Evolutionary conservation across 37 sponge, comb jelly and placozoan species (phyloP).

Genomic region (Spongia lamella): DNA sequence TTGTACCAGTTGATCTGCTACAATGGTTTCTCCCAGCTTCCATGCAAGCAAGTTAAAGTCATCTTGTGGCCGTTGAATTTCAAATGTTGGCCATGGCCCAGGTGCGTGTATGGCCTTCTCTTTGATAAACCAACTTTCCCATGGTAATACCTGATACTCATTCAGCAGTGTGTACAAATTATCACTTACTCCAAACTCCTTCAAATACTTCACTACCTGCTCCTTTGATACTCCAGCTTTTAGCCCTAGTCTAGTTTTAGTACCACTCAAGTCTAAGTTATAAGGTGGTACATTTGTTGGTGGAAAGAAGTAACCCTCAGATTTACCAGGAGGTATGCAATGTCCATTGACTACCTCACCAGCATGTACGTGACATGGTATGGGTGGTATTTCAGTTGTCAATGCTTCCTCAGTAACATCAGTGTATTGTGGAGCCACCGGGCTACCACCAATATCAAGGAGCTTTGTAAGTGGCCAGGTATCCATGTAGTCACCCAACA

Average conservation of each 20-base stretch:
- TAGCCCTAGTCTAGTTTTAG: conserved; percentile 74
- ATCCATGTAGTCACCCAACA: conserved; percentile 60
- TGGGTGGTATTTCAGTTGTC: conserved; percentile 77
- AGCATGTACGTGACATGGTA: conserved; percentile 88
- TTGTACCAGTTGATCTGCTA: conserved; percentile 1
- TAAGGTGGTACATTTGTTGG: conserved; percentile 83
- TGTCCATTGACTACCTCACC: conserved; percentile 68
- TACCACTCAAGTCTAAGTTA: conserved; percentile 51
- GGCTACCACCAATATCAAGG: conserved; percentile 81
- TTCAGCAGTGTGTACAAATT: conserved; percentile 67
- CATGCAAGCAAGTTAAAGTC: conserved; percentile 87
- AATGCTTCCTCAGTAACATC: neutral
- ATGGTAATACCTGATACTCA: conserved; percentile 68
- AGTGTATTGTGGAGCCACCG: conserved; percentile 36
- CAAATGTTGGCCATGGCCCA: conserved; percentile 91
- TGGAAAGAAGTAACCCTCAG: conserved; percentile 92
- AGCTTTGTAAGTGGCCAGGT: conserved; percentile 89
- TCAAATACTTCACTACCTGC: conserved; percentile 38
- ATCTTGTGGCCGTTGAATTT: conserved; percentile 89
- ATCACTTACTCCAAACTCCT: conserved; percentile 71
- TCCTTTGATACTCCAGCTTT: conserved; percentile 42
- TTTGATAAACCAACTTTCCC: conserved; percentile 82
- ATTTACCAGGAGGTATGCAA: conserved; percentile 76
- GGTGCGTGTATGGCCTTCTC: conserved; percentile 84
- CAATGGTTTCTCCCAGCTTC: conserved; percentile 63